Evolutionary conservation across 2,797 vertebrate species (phyloP), one percentile per base, ranked within the genome.

Genomic region (Lutjanus campechanus): DNA sequence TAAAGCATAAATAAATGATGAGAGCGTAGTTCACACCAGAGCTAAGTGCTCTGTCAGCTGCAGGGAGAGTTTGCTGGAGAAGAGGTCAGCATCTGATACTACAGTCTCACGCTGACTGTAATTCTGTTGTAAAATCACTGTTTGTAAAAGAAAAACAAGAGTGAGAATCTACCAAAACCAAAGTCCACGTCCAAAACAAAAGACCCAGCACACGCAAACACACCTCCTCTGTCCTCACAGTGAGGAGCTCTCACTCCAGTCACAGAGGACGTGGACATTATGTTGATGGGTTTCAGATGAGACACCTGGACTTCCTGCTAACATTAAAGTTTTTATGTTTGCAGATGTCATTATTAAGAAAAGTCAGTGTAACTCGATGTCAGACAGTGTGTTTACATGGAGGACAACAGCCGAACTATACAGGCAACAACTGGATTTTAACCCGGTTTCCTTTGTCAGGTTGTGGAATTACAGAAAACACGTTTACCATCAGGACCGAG

Each of bases 1-100:
- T 73, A 65, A 73, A 81, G 25, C 86, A 85, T 94, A 75, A 94
- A 94, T 94, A 83, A 94, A 86, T 84, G 79, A 94, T 93, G 93
- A 92, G 84, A 56, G 81, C 43, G 13, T 65, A 70, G 73, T 80
- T 88, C 20, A 75, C 66, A 59, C 59, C 47, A 79, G 15, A 81
- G 77, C 76, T 86, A 81, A 92, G 89, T 89, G 91, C 89, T 78
- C 76, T 7, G 85, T 90, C 86, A 88, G 88, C 87, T 66, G 53
- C 56, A 61, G 79, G 29, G 65, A n/a, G 43, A 41, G n/a, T 11
- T 3, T 5, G 41, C 41, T 6, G 29, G 15, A 49, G 54, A 49
- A 29, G 5, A 59, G 54, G 1, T 19, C 66, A 61, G 85, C 69
- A 72, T 55, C 11, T 2, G 68, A 87, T 20, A 79, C 77, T 59